Evolutionary conservation across 2,888 invertebrate species (phyloP), one percentile per base, ranked within the genome.

Genomic region (Cepaea hortensis): DNA sequence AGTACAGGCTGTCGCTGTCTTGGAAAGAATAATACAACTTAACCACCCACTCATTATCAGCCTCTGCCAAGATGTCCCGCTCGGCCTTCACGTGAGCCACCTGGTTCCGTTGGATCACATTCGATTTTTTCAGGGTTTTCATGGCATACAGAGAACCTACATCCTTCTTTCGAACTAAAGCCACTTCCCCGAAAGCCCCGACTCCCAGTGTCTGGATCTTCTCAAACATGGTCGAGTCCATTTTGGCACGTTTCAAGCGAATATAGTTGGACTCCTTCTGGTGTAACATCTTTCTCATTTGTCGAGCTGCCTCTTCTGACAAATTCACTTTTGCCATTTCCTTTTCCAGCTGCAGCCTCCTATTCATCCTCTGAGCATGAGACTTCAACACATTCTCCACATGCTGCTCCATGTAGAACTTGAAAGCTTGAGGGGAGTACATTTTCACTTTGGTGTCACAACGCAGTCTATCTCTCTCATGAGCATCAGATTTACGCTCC

Each of bases 401-500:
- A 94, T 99, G 99, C 94, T 99, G 99, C 94, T 99, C 99, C 99
- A 99, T 99, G 95, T 97, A 99, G 95, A 99, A 99, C 94, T 99
- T 99, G 95, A 98, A 99, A 11, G 99, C 99, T 94, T 98, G 94
- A 2, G 98, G 98, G 18, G 98, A 98, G 94, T 98, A 98, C 94
- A 98, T 98, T 90, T 92, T 91, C 83, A 98, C 93, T 94, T 97
- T 97, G 91, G 97, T 97, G 93, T 98, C 98, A 90, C 97, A 96
- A 87, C 98, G 96, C 94, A 98, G 98, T 91, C 98, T 98, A 79
- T 94, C 94, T 62, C 92, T 91, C 93, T 97, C 97, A 91, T 96
- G 96, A 92, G 97, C 97, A 94, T 98, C 97, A 92, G 97, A 97
- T 93, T 98, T 92, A 70, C 98, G 96, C 93, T 98, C 98, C 0